Evolutionary conservation across 2,113 vertebrate species (phyloP).

Genomic region (Chitala chitala): DNA sequence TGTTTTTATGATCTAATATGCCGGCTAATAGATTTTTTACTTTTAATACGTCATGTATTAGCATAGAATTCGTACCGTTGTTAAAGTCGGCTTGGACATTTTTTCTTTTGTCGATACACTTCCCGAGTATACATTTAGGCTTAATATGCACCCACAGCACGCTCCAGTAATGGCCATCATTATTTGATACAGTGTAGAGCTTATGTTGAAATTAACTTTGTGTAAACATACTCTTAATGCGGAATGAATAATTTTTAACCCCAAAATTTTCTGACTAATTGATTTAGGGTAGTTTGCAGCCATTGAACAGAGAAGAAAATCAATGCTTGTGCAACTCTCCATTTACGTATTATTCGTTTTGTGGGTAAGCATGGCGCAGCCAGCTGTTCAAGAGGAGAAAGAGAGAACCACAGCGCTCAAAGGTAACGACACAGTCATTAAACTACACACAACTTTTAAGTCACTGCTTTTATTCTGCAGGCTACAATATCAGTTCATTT

Average conservation of each 20-base stretch:
- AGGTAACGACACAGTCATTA: constrained; percentile 59
- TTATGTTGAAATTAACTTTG: not conserved
- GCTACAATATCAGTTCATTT: too few relatives aligned
- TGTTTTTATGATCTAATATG: too few relatives aligned
- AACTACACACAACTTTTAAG: not conserved
- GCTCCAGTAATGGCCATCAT: not conserved
- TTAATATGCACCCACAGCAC: not conserved
- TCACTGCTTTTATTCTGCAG: not conserved
- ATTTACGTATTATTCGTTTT: constrained; percentile 61
- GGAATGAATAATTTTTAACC: not conserved
- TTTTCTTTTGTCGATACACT: too few relatives aligned
- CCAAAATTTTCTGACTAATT: not conserved
- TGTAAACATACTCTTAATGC: not conserved
- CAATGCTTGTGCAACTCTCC: constrained; percentile 66
- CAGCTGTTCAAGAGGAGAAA: constrained; percentile 83
- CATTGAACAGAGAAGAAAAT: constrained; percentile 44
- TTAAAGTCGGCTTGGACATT: too few relatives aligned
- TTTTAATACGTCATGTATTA: too few relatives aligned
- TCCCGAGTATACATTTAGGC: too few relatives aligned
- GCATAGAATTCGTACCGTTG: too few relatives aligned
- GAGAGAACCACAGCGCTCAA: constrained; percentile 92
- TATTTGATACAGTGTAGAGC: not conserved
- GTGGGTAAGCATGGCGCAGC: constrained; percentile 82
- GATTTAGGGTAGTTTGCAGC: constrained; percentile 49
- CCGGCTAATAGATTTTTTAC: too few relatives aligned